Percentiles rank a stretch among this genome's conserved stretches.
phyloP scores from a whole-genome alignment of 1,140 invertebrate species.

The Drosophila kanapiae region DNA sequence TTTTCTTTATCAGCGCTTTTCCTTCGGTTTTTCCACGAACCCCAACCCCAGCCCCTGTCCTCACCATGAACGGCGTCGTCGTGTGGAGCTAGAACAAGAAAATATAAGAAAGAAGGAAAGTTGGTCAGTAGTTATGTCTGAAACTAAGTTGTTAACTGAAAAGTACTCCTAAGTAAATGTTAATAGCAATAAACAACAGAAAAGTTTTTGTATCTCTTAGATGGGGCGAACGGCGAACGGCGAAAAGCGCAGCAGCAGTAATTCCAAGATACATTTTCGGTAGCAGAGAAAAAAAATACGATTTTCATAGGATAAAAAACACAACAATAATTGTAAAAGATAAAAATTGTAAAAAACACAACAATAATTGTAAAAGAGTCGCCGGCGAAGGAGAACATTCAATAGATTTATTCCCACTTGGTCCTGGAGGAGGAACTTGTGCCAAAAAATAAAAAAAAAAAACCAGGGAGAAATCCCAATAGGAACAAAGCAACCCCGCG shows the following conservation, averaged over 20 bases:
- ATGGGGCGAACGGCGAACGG: constrained; percentile 14
- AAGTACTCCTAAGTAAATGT: constrained; percentile 74
- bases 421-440: constrained; percentile 26
- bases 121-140: constrained; percentile 75
- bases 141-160: constrained; percentile 81
- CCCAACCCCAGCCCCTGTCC: neutral
- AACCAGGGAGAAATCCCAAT: constrained; percentile 36
- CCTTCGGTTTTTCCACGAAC: constrained; percentile 2
- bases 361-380: constrained; percentile 52
- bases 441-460: constrained; percentile 15
- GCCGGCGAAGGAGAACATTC: constrained; percentile 9
- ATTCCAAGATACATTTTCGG: constrained; percentile 38
- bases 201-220: constrained; percentile 74
- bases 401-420: constrained; percentile 55
- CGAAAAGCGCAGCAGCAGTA: constrained; percentile 19
- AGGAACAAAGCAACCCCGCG: constrained; percentile 33
- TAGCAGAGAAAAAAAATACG: constrained; percentile 37
- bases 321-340: constrained; percentile 45
- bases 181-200: constrained; percentile 47
- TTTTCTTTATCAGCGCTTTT: constrained; percentile 29
- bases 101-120: constrained; percentile 34
- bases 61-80: constrained; percentile 17
- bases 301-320: constrained; percentile 56
- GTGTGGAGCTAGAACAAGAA: neutral
- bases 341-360: no score